These are phyloP conservation scores for Caenorhabditis zanzibari DNA, from an alignment of 2,888 invertebrate genomes.

Conservation along the genomic window DNA sequence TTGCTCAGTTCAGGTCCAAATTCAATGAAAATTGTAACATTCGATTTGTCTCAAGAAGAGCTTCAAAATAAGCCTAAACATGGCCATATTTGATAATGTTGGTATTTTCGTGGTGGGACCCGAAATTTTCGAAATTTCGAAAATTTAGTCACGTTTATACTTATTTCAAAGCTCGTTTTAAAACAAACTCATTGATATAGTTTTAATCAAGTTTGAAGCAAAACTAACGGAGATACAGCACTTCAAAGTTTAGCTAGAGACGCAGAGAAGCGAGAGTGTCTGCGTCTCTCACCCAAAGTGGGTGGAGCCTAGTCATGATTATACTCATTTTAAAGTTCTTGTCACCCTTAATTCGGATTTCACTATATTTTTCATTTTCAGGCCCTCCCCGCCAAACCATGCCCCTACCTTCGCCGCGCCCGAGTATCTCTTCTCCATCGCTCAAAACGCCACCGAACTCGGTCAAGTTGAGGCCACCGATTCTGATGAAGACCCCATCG, in stretches of 20 bases:
- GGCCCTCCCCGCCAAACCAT: slow-evolving; percentile 27
- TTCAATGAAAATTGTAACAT: background rate
- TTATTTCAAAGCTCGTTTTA: no score
- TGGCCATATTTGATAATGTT: background rate
- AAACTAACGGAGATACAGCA: no score
- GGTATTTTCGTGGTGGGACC: no score
- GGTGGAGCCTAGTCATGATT: background rate
- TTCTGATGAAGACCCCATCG: slow-evolving; percentile 65
- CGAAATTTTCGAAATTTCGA: no score
- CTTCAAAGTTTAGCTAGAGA: no score
- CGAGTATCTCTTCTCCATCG: slow-evolving; percentile 47
- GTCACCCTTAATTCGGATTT: no score
- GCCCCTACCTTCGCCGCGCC: slow-evolving; percentile 39
- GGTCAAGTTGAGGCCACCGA: slow-evolving; percentile 67
- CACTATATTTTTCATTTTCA: slow-evolving; percentile 13
- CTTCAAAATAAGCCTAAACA: background rate
- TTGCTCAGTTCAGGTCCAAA: background rate
- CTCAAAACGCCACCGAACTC: slow-evolving; percentile 44
- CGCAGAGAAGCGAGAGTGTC: no score
- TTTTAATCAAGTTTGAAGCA: no score
- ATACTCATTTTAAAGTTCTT: background rate
- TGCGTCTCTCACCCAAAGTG: no score
- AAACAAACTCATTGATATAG: no score
- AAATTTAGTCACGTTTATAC: no score
- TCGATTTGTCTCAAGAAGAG: background rate